These are phyloP conservation scores for Podarcis siculus DNA, from an alignment of 2,797 vertebrate genomes.

Conservation along the genomic window DNA sequence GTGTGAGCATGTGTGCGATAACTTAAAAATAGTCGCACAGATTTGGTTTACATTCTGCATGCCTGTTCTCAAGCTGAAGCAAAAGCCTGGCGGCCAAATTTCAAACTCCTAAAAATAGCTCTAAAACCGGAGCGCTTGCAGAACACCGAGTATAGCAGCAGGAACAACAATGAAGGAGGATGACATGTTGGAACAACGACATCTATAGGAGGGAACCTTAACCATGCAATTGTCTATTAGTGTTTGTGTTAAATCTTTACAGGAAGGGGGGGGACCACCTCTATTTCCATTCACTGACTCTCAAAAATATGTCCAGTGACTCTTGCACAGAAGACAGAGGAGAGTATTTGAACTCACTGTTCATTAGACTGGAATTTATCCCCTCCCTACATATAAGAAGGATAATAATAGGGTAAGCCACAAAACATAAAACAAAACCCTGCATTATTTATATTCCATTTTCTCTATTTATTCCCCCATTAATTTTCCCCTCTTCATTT, in stretches of 20 bases:
- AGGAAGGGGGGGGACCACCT: neutral
- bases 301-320: conserved; percentile 42
- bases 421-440: conserved; percentile 35
- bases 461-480: conserved; percentile 62
- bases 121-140: conserved; percentile 40
- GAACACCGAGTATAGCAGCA: conserved; percentile 20
- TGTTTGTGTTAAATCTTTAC: conserved; percentile 25
- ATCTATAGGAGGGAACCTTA: conserved; percentile 8
- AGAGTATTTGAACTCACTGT: conserved; percentile 47
- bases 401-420: conserved; percentile 58
- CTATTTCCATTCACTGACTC: conserved; percentile 9
- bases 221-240: conserved; percentile 6
- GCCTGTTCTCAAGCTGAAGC: conserved; percentile 28
- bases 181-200: conserved; percentile 20
- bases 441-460: conserved; percentile 53
- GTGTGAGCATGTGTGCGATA: conserved; percentile 2
- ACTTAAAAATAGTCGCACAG: conserved; percentile 51
- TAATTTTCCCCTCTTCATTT: conserved; percentile 66
- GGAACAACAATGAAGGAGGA: conserved; percentile 36
- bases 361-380: conserved; percentile 55
- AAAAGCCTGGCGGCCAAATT: conserved; percentile 40
- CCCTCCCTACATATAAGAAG: conserved; percentile 28
- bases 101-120: conserved; percentile 52
- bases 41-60: conserved; percentile 58
- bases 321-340: conserved; percentile 20